Evolutionary conservation across 2,888 invertebrate genomes (phyloP).

Genomic region (Caenorhabditis sp.): DNA sequence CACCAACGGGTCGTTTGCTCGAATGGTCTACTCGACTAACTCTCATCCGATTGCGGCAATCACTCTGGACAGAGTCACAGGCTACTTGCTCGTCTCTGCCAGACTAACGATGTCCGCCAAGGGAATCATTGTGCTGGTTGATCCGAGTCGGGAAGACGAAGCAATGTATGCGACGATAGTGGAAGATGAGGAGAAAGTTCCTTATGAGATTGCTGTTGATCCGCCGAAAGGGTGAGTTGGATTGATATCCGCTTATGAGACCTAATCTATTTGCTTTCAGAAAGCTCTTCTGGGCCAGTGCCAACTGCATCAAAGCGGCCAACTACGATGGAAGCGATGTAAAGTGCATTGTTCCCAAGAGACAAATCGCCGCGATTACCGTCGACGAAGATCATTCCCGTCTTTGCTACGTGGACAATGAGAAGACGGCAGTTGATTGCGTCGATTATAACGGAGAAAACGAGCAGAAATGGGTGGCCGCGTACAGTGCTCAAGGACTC

Average conservation of each 20-base stretch:
- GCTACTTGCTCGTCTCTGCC: conserved; percentile 63
- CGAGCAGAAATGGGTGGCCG: conserved; percentile 47
- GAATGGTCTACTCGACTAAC: conserved; percentile 86
- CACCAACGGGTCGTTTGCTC: conserved; percentile 88
- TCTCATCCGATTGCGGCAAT: conserved; percentile 55
- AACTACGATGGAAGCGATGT: conserved; percentile 64
- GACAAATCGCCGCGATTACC: conserved; percentile 33
- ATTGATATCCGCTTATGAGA: not conserved
- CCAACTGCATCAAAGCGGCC: conserved; percentile 58
- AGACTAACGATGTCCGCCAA: conserved; percentile 33
- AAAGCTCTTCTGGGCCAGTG: conserved; percentile 69
- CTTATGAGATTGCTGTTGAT: conserved; percentile 61
- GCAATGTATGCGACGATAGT: conserved; percentile 31
- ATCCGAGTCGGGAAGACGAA: conserved; percentile 28
- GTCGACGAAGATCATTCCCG: conserved; percentile 62
- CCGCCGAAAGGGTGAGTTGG: conserved; percentile 44
- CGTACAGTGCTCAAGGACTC: conserved; percentile 53
- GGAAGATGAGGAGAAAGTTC: conserved; percentile 60
- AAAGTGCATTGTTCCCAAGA: conserved; percentile 43
- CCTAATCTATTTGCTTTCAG: conserved; percentile 36
- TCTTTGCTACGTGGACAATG: conserved; percentile 54
- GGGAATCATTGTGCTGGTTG: conserved; percentile 56
- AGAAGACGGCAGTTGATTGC: conserved; percentile 51
- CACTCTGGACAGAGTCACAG: conserved; percentile 66
- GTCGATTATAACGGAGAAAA: conserved; percentile 65